Conservation (phyloP, 2,797 vertebrate species). For the Nyctibius grandis region DNA sequence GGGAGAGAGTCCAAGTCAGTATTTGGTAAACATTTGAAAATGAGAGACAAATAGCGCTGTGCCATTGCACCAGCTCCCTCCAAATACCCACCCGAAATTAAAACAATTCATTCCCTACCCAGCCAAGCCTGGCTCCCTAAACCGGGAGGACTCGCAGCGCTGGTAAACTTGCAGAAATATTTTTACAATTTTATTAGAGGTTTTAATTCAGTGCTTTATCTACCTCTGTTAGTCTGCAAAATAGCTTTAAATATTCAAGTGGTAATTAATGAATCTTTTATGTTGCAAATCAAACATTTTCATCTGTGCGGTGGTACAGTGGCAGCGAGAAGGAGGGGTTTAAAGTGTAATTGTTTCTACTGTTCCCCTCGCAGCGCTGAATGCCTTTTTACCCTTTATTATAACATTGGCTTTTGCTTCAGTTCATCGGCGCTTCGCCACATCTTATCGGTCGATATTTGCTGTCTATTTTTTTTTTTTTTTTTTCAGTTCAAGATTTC, state of each 20-base stretch:
- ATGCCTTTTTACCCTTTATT: conserved; percentile 51
- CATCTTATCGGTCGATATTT: conserved; percentile 44
- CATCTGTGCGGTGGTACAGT: conserved; percentile 62
- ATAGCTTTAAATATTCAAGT: conserved; percentile 82
- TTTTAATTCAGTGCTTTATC: conserved; percentile 79
- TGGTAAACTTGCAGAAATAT: conserved; percentile 74
- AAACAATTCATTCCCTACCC: background rate
- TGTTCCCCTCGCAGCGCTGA: conserved; percentile 28
- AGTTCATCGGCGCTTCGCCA: conserved; percentile 19
- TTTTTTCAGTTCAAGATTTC: conserved; percentile 60
- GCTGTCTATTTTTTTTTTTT: conserved; percentile 44
- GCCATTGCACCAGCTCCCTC: background rate
- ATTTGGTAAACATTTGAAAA: conserved; percentile 61
- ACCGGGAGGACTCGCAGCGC: conserved; percentile 29
- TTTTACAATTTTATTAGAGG: conserved; percentile 81
- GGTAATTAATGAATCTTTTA: conserved; percentile 83
- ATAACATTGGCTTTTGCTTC: conserved; percentile 34
- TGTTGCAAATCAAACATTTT: conserved; percentile 81
- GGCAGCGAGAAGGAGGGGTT: conserved; percentile 61
- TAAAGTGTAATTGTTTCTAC: conserved; percentile 68
- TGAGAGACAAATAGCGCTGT: conserved; percentile 12
- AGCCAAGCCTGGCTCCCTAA: conserved; percentile 64
- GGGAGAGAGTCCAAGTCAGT: conserved; percentile 26
- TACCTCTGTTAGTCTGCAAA: conserved; percentile 78
- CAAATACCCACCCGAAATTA: conserved; percentile 37